phyloP scores from a whole-genome alignment of 2,888 invertebrate species.

The Acrobasis suavella region DNA sequence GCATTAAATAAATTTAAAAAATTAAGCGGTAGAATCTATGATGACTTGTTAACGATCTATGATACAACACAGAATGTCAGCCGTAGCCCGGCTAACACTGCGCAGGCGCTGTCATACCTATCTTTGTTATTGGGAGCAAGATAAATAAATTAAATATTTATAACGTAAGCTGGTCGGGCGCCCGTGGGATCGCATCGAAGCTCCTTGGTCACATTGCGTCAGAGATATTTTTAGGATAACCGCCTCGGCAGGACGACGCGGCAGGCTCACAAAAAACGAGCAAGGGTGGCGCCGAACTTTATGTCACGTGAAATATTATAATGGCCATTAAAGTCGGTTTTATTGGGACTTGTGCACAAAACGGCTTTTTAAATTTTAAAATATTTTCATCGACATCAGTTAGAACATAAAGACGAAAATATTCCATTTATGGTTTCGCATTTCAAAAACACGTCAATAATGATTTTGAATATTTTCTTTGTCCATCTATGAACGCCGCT shows the following conservation, averaged over 20 bases:
- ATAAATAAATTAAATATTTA: conserved; percentile 77
- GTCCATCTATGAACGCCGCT: conserved; percentile 29
- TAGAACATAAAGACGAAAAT: background rate
- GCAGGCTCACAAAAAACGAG: conserved; percentile 65
- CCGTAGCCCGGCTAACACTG: conserved; percentile 40
- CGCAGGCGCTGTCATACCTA: conserved; percentile 51
- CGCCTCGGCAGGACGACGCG: conserved; percentile 60
- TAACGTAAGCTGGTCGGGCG: conserved; percentile 54
- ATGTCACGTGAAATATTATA: conserved; percentile 45
- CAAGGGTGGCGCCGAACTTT: conserved; percentile 71
- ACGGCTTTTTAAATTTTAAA: conserved; percentile 8
- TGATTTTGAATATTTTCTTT: conserved; percentile 16
- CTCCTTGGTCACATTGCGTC: conserved; percentile 61
- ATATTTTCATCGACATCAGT: background rate
- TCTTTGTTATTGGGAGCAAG: conserved; percentile 52
- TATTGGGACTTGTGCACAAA: conserved; percentile 22
- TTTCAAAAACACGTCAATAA: conserved; percentile 2
- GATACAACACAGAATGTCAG: conserved; percentile 33
- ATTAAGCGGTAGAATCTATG: too few species aligned
- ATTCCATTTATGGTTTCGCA: background rate
- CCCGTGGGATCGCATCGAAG: conserved; percentile 61
- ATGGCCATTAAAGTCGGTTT: conserved; percentile 26
- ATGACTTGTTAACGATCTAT: conserved; percentile 15
- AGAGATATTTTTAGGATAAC: conserved; percentile 70
- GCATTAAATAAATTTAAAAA: too few species aligned